Percentiles rank a stretch among this genome's conserved stretches.
Evolutionary conservation across 2,888 invertebrate genomes (phyloP).

Genomic region (Drosophila picticornis): DNA sequence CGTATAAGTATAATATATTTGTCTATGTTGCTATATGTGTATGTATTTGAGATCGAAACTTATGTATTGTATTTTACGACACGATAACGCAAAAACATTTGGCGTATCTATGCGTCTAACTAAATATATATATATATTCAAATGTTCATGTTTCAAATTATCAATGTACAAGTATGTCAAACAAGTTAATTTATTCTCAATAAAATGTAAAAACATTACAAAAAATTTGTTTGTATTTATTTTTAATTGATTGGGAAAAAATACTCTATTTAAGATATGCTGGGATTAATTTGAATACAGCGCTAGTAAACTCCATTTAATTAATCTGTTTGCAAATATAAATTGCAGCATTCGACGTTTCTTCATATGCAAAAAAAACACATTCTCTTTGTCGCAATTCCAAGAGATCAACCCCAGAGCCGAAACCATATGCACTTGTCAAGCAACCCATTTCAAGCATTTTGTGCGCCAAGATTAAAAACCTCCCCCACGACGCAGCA

Average conservation of each 20-base stretch:
- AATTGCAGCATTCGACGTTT: constrained; percentile 1
- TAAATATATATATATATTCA: constrained; percentile 62
- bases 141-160: constrained; percentile 65
- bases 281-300: neutral
- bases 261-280: neutral
- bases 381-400: neutral
- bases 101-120: constrained; percentile 46
- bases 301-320: neutral
- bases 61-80: constrained; percentile 34
- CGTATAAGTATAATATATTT: constrained; percentile 52
- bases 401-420: constrained; percentile 16
- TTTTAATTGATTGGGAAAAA: neutral
- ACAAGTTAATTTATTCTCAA: constrained; percentile 63
- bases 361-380: constrained; percentile 39
- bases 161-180: constrained; percentile 57
- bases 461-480: constrained; percentile 41
- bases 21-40: constrained; percentile 73
- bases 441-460: constrained; percentile 30
- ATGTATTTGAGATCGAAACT: constrained; percentile 45
- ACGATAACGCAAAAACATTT: constrained; percentile 37
- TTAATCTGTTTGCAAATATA: neutral
- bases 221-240: neutral
- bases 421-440: constrained; percentile 36
- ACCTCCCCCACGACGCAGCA: constrained; percentile 65
- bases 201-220: constrained; percentile 55